A percentile compares a stretch with the other conserved stretches of the same genome.
Evolutionary conservation across 2,797 vertebrate species (phyloP).

Genomic region (Sarcophilus harrisii): DNA sequence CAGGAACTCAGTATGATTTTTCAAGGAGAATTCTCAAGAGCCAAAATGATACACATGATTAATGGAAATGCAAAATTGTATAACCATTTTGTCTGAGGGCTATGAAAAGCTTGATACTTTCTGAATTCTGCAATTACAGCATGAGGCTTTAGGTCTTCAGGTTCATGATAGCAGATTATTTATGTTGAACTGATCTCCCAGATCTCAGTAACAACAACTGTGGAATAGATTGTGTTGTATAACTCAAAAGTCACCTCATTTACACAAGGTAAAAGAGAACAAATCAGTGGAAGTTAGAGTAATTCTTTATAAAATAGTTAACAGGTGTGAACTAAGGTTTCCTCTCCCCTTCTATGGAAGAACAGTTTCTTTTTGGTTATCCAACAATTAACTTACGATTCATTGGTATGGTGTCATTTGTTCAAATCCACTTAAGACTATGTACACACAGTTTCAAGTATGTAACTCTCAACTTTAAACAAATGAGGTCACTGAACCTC

Average conservation of each 20-base stretch:
- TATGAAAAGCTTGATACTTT: not conserved
- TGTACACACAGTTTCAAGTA: constrained; percentile 32
- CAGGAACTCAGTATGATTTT: not conserved
- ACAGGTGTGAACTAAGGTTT: not conserved
- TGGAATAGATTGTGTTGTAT: constrained; percentile 12
- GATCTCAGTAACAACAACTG: not conserved
- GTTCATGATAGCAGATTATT: not conserved
- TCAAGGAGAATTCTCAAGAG: not conserved
- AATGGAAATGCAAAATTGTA: not conserved
- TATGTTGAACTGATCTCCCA: not conserved
- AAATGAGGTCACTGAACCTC: constrained; percentile 21
- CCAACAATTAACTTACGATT: constrained; percentile 43
- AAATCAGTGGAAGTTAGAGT: constrained; percentile 46
- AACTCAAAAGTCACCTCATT: constrained; percentile 44
- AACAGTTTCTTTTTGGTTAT: constrained; percentile 37
- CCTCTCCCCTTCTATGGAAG: not conserved
- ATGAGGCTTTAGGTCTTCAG: not conserved
- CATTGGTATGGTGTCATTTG: constrained; percentile 19
- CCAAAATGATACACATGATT: not conserved
- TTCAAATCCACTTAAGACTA: not conserved
- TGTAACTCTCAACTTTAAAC: constrained; percentile 26
- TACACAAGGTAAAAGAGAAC: constrained; percentile 30
- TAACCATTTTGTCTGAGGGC: not conserved
- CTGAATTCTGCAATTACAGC: not conserved
- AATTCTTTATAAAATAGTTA: constrained; percentile 32